phyloP scores from a whole-genome alignment of 2,888 invertebrate genomes.

The Antheraea yamamai region DNA sequence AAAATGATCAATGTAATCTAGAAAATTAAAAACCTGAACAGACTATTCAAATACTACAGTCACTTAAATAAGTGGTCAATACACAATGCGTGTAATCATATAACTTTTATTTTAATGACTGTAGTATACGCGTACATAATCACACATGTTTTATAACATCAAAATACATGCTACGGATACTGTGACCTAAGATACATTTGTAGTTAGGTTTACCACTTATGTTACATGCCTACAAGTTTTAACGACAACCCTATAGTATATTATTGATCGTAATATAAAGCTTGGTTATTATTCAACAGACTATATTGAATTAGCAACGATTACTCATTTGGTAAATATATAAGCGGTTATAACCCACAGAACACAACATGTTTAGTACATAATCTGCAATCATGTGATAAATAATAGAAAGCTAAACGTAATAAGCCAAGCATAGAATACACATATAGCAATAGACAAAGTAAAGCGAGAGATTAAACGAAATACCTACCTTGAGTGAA shows the following conservation, averaged over 20 bases:
- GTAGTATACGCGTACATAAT: constrained; percentile 34
- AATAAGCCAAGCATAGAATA: constrained; percentile 35
- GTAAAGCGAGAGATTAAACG: constrained; percentile 49
- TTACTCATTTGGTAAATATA: constrained; percentile 29
- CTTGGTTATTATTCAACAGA: not conserved
- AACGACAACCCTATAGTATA: not conserved
- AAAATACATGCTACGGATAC: constrained; percentile 43
- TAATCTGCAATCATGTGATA: constrained; percentile 23
- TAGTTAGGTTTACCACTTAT: constrained; percentile 29
- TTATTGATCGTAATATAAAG: not conserved
- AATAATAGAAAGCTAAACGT: constrained; percentile 25
- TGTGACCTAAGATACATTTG: constrained; percentile 26
- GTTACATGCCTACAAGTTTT: not conserved
- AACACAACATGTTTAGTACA: constrained; percentile 18
- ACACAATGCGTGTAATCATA: not conserved
- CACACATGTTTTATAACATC: constrained; percentile 15
- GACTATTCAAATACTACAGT: too few relatives aligned
- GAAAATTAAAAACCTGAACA: too few relatives aligned
- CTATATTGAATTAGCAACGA: constrained; percentile 30
- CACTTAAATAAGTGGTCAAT: too few relatives aligned
- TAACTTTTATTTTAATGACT: not conserved
- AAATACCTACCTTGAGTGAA: constrained; percentile 70
- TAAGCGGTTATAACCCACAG: constrained; percentile 22
- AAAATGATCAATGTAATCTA: too few relatives aligned
- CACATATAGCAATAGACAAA: constrained; percentile 47